Evolutionary conservation across 2,888 invertebrate genomes (phyloP).

Genomic region (Flexamia atlantica): DNA sequence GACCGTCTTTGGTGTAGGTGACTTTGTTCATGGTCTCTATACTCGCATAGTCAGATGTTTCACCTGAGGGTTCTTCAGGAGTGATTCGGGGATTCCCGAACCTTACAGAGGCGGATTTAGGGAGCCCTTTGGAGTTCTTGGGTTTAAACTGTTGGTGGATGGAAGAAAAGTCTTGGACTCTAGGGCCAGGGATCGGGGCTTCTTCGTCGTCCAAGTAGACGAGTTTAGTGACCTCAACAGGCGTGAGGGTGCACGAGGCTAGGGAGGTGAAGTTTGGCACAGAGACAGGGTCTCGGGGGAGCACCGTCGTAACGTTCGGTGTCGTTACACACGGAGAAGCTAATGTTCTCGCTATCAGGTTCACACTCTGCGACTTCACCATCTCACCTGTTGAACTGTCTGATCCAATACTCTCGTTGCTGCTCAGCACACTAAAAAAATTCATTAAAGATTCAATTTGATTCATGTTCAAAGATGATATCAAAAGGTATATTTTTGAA

Average conservation of each 20-base stretch:
- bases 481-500: no score
- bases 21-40: slow-evolving; percentile 81
- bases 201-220: slow-evolving; percentile 86
- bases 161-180: slow-evolving; percentile 74
- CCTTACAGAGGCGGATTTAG: slow-evolving; percentile 79
- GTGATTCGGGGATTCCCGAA: slow-evolving; percentile 74
- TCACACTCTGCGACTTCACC: slow-evolving; percentile 76
- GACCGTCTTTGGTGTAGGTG: slow-evolving; percentile 72
- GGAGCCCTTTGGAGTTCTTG: slow-evolving; percentile 72
- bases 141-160: slow-evolving; percentile 78
- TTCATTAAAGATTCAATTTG: no score
- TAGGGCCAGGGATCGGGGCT: slow-evolving; percentile 71
- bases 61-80: slow-evolving; percentile 73
- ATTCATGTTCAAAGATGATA: no score
- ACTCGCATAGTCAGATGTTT: slow-evolving; percentile 87
- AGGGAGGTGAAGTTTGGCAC: slow-evolving; percentile 86
- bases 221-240: slow-evolving; percentile 82
- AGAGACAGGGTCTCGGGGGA: slow-evolving; percentile 81
- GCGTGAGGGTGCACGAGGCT: slow-evolving; percentile 76
- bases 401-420: slow-evolving; percentile 73
- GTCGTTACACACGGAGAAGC: slow-evolving; percentile 73
- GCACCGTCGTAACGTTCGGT: slow-evolving; percentile 68
- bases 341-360: slow-evolving; percentile 73
- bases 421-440: slow-evolving; percentile 78
- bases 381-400: slow-evolving; percentile 82